A percentile compares a stretch with the other conserved stretches of the same genome.
Conservation (phyloP, 2,888 invertebrate genomes). For the Caenorhabditis afra region DNA sequence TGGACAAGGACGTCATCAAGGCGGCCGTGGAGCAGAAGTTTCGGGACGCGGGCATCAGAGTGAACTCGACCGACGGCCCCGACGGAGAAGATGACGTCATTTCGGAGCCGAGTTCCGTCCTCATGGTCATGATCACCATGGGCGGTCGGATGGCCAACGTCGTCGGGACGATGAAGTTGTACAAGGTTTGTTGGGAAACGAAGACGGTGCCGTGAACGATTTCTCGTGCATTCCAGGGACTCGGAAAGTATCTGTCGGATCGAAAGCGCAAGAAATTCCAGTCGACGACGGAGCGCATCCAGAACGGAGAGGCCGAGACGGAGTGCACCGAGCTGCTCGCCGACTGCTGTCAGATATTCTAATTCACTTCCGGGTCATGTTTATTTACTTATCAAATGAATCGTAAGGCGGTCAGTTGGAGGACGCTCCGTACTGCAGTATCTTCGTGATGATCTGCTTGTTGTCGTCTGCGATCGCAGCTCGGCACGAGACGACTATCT, state of each 20-base stretch:
- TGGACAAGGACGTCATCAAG: conserved; percentile 68
- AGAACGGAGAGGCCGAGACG: conserved; percentile 70
- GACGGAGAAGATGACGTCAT: conserved; percentile 38
- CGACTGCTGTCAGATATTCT: conserved; percentile 69
- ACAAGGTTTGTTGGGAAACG: too few species aligned
- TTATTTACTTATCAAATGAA: conserved; percentile 1
- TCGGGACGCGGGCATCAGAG: conserved; percentile 61
- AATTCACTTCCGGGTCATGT: conserved; percentile 14
- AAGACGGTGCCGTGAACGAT: neutral
- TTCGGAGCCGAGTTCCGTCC: conserved; percentile 50
- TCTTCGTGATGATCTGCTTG: conserved; percentile 68
- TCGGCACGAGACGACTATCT: conserved; percentile 75
- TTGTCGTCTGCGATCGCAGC: conserved; percentile 76
- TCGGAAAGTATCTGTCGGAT: conserved; percentile 69
- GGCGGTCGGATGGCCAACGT: conserved; percentile 70
- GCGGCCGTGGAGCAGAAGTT: conserved; percentile 66
- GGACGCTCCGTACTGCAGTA: conserved; percentile 69
- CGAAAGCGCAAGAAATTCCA: conserved; percentile 71
- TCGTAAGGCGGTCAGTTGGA: neutral
- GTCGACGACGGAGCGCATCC: conserved; percentile 68
- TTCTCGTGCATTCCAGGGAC: conserved; percentile 63
- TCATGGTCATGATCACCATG: conserved; percentile 69
- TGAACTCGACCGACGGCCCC: conserved; percentile 41
- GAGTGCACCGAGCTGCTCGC: conserved; percentile 69
- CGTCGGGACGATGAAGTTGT: conserved; percentile 72